Base-by-base conservation (phyloP, 2,797 vertebrate species). In the Danio tinwini region DNA sequence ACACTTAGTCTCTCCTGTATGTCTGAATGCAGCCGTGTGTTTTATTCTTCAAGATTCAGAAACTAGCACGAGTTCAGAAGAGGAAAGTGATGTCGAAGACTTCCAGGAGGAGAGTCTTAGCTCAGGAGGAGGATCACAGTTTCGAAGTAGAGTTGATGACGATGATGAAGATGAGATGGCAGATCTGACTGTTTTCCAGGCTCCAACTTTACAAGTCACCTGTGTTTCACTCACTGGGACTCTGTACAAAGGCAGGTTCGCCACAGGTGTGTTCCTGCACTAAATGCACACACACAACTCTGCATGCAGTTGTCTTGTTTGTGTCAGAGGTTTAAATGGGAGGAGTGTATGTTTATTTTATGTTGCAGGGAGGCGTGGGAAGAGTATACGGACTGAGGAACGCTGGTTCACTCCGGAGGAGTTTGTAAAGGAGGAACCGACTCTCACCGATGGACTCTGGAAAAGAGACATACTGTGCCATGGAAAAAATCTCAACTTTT, bases 401-500 rank as follows among this genome's bases (percentile, higher is more conserved):
- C 47, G 62, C n/a, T 94, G 93, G 93, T 64, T 92, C 82, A 93
- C 58, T 58, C 93, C 91, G 0, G 40, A 10, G 39, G 88, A 92
- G 59, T 93, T 94, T 77, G 6, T 88, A 7, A 70, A 29, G 7
- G 37, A 74, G 73, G 87, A 79, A 0, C 45, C 37, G 0, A 1
- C 17, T 52, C 63, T 73, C 16, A 14, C 42, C 0, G 49, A 85
- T 0, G 16, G 39, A 39, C 39, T 11, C 58, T 94, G 92, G 93
- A 90, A 21, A 81, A 91, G 67, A 73, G 84, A 90, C 53, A 92
- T 94, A 80, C 5, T 10, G 44, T 92, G 86, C 7, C 69, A 91
- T 0, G 91, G 87, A 61, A 45, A 76, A 61, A 84, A 90, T 0
- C 74, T 94, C 2, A 1, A n/a, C 50, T 63, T 19, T 12, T 87